A percentile compares a stretch with the other conserved stretches of the same genome.
phyloP scores from a whole-genome alignment of 2,888 invertebrate species.

The Agriopis marginaria region DNA sequence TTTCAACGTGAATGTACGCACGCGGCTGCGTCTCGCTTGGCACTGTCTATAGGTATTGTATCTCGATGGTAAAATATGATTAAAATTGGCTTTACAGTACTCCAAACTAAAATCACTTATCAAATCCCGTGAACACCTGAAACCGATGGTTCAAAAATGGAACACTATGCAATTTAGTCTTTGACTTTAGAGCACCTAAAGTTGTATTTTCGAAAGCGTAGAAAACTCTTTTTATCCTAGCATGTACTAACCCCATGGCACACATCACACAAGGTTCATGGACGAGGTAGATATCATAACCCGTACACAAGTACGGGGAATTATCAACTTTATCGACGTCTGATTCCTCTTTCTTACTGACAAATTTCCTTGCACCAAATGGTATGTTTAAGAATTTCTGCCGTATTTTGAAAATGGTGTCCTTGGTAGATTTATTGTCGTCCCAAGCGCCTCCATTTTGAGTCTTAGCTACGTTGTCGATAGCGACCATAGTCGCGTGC shows the following conservation, averaged over 20 bases:
- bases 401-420: conserved; percentile 69
- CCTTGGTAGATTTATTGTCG: conserved; percentile 42
- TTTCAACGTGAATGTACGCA: too few relatives aligned
- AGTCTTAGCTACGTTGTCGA: conserved; percentile 93
- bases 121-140: conserved; percentile 91
- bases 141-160: conserved; percentile 96
- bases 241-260: conserved; percentile 97
- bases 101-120: conserved; percentile 52
- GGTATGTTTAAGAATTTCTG: conserved; percentile 63
- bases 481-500: conserved; percentile 94
- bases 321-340: conserved; percentile 55
- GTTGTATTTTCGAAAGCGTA: conserved; percentile 85
- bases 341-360: conserved; percentile 60
- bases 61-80: too few relatives aligned
- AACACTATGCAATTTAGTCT: conserved; percentile 91
- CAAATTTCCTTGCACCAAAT: conserved; percentile 80
- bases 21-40: too few relatives aligned
- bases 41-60: too few relatives aligned
- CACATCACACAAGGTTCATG: conserved; percentile 98
- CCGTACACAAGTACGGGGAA: conserved; percentile 94
- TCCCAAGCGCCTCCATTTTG: conserved; percentile 93
- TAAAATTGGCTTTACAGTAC: too few relatives aligned
- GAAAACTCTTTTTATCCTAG: conserved; percentile 93
- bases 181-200: conserved; percentile 90
- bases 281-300: conserved; percentile 93